Evolutionary conservation across 2,113 vertebrate genomes (phyloP).

Genomic region (Neogale vison): DNA sequence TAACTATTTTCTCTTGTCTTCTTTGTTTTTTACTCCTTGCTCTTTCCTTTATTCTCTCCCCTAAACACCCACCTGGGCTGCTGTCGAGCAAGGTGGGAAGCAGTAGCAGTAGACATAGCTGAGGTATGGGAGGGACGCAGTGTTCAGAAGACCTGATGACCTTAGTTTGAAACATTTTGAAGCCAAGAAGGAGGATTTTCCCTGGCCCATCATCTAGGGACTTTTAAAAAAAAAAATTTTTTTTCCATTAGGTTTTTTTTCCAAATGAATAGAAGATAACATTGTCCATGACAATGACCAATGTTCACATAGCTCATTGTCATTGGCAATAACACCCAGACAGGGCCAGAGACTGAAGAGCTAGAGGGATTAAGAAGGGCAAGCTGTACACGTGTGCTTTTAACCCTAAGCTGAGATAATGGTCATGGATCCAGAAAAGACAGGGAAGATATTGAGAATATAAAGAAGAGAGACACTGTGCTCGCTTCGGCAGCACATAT

Average conservation of each 20-base stretch:
- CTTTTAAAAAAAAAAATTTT: background rate
- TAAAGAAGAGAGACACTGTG: background rate
- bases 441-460: background rate
- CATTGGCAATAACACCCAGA: background rate
- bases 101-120: fast-evolving
- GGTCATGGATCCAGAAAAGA: background rate
- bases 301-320: background rate
- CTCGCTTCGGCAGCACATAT: no score
- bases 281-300: background rate
- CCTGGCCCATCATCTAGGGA: no score
- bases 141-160: background rate
- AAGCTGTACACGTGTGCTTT: background rate
- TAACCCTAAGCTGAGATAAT: background rate
- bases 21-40: background rate
- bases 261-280: background rate
- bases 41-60: background rate
- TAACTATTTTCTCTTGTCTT: background rate
- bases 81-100: fast-evolving
- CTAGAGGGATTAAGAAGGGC: background rate
- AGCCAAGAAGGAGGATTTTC: background rate
- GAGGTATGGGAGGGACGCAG: fast-evolving
- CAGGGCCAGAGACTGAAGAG: background rate
- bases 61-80: background rate
- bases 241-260: background rate
- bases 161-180: background rate